Conservation (phyloP, 1,140 invertebrate genomes). For the Pantala flavescens region DNA sequence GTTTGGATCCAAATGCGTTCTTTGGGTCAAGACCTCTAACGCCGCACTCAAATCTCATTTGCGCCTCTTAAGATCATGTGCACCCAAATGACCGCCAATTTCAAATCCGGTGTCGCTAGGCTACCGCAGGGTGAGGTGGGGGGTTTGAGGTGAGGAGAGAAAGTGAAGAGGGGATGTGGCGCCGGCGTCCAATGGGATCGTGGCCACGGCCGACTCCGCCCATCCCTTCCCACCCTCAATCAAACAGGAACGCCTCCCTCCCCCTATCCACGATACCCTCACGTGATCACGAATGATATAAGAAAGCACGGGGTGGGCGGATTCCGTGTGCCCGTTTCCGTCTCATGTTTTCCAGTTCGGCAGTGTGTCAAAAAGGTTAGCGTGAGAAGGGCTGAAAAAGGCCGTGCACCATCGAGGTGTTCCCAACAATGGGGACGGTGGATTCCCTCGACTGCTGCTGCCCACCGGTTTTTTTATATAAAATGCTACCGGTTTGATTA, state of each 20-base stretch:
- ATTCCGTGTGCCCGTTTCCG: background rate
- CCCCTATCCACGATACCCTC: background rate
- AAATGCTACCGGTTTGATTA: too few relatives aligned
- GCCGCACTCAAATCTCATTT: too few relatives aligned
- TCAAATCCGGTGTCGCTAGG: background rate
- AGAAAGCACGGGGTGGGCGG: background rate
- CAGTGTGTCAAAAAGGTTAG: too few relatives aligned
- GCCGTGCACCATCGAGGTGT: too few relatives aligned
- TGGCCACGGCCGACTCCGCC: background rate
- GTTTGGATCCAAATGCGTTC: too few relatives aligned
- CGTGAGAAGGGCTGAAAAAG: too few relatives aligned
- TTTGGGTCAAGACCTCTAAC: too few relatives aligned
- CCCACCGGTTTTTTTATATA: too few relatives aligned
- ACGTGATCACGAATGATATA: slow-evolving; percentile 9
- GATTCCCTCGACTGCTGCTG: too few relatives aligned
- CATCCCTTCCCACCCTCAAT: background rate
- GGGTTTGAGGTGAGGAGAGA: background rate
- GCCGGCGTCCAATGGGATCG: background rate
- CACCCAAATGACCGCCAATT: too few relatives aligned
- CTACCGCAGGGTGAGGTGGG: background rate
- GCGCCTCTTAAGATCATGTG: too few relatives aligned
- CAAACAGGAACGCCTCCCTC: background rate
- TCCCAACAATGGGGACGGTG: too few relatives aligned
- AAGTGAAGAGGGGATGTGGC: background rate
- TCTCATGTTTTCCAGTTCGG: background rate